Evolutionary conservation across 2,797 vertebrate genomes (phyloP).

Genomic region (Scolopax rusticola): DNA sequence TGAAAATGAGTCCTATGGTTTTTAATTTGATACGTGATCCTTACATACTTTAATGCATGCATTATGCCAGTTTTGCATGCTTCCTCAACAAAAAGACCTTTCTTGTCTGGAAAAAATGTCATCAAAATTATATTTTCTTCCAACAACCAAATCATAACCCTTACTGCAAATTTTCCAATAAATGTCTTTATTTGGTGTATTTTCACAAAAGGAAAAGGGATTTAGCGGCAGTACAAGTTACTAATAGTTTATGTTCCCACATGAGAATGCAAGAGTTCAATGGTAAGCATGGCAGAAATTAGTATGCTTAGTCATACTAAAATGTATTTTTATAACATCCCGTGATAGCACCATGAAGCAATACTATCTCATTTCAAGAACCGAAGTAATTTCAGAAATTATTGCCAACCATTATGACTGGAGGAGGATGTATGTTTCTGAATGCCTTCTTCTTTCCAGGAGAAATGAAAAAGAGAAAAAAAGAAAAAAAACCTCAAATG

Average conservation of each 20-base stretch:
- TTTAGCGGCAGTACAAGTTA: neutral
- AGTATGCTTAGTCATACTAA: neutral
- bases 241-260: neutral
- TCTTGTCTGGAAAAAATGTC: neutral
- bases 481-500: neutral
- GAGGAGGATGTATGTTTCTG: neutral
- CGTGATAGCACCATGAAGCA: neutral
- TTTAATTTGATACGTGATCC: neutral
- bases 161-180: neutral
- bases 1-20: neutral
- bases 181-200: neutral
- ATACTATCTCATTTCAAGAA: neutral
- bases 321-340: neutral
- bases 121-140: neutral
- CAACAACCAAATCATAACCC: neutral
- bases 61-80: neutral
- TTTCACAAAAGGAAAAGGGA: neutral
- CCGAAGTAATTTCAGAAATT: neutral
- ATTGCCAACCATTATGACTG: neutral
- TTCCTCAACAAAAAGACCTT: neutral
- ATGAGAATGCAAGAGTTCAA: neutral
- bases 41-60: neutral
- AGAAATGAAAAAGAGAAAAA: fast-evolving
- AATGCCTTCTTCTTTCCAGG: neutral
- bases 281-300: neutral